Evolutionary conservation across 2,797 vertebrate species (phyloP), one percentile per base, ranked within the genome.

Genomic region (Nyctibius grandis): DNA sequence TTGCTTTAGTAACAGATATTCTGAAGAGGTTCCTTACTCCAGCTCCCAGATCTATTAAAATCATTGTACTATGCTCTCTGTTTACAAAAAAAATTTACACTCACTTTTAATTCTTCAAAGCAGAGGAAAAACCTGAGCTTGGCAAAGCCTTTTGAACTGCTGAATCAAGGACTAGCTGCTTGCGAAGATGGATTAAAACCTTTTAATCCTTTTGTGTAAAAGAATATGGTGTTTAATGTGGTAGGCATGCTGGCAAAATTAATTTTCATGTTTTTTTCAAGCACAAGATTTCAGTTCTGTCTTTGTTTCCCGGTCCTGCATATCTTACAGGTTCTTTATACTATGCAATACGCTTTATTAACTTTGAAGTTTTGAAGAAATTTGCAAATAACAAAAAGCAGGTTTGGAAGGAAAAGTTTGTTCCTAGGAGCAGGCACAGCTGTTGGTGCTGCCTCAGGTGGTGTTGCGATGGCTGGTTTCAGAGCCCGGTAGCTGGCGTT

Each of bases 231-330:
- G 85, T 97, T 96, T 95, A 96, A 96, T 97, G 93, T 97, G 95
- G 91, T 93, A 97, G 92, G 78, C 91, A 93, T 91, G 85, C 96
- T 93, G 95, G 78, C 93, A 94, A 96, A 97, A 97, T 96, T 95
- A 97, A 97, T 97, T 96, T 97, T 95, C 89, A 68, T 96, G 92
- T 97, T 96, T 97, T n/a, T 96, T 96, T 94, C 92, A 95, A 95
- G 95, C 93, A 91, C 68, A 78, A 47, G 83, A 92, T 93, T 96
- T 94, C 73, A 87, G 70, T 85, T 96, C 72, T 92, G 82, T 69
- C 75, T 95, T 82, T 96, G 79, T 94, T 94, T 96, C 51, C 60
- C 73, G 47, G 57, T 65, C 85, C 86, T 84, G 80, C 92, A 29
- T 89, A 77, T 95, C 63, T 89, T 94, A 82, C 1, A 0, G 36